Base-by-base conservation (phyloP, 2,113 vertebrate species). In the Pheucticus melanocephalus region DNA sequence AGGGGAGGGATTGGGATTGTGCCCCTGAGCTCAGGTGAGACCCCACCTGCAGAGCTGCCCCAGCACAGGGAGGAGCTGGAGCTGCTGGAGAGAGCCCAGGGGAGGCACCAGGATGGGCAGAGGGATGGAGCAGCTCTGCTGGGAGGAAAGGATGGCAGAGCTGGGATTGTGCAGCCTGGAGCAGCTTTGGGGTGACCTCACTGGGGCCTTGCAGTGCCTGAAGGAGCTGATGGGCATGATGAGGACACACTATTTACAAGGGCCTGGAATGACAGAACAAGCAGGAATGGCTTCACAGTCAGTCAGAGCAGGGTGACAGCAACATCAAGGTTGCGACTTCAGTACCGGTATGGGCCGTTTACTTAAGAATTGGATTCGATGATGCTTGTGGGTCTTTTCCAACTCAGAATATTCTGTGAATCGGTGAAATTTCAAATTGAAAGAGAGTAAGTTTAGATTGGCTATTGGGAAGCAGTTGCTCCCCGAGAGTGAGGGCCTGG, bases 201-300 rank as follows among this genome's bases (percentile, higher is more conserved):
- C 0, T 9, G 35, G 20, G 42, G 35, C 51, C 44, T 31, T 37
- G 9, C 37, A 33, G 33, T 7, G 0, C 22, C 14, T 51, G 33
- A 69, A 60, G 45, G 39, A 53, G 12, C 33, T 39, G 39, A 28
- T 0, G 5, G 33, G 54, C 70, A 39, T 39, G 9, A 60, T 0
- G 7, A 16, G 27, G 11, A 68, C 0, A 0, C 9, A 12, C 18
- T 51, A 5, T 77, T 51, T 19, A 15, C 37, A 37, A 27, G 15
- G 63, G 20, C 14, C 37, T 37, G 31, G 42, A 59, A 9, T 10
- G 21, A 31, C 37, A 25, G 20, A 33, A 50, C 9, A 22, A 63
- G 21, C 10, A 8, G 63, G 31, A 76, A 44, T 21, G 25, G 25
- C 71, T 30, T 42, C 35, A 24, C 9, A 45, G 9, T 22, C 37